A percentile compares a stretch with the other conserved stretches of the same genome.
These are phyloP conservation scores for Spea hammondii DNA, from an alignment of 2,797 vertebrate genomes.

Conservation along the genomic window DNA sequence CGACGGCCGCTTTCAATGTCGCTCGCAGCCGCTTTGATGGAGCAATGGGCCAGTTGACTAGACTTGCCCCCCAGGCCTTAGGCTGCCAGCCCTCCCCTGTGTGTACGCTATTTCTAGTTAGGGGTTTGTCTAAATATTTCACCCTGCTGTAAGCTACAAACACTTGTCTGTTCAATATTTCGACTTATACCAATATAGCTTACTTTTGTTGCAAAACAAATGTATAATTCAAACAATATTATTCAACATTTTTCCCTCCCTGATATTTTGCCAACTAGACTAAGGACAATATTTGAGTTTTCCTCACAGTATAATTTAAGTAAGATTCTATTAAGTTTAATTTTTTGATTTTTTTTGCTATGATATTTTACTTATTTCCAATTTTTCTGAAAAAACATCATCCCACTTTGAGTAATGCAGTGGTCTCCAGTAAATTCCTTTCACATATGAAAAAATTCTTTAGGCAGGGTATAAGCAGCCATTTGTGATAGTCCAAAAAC, in stretches of 20 bases:
- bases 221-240: no score
- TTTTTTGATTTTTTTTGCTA: conserved; percentile 19
- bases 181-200: no score
- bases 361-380: conserved; percentile 43
- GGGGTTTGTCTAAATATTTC: no score
- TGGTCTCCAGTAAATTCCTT: conserved; percentile 40
- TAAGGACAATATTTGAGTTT: conserved; percentile 29
- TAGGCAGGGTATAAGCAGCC: conserved; percentile 29
- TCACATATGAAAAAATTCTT: conserved; percentile 30
- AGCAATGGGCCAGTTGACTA: no score
- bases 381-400: conserved; percentile 38
- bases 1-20: no score
- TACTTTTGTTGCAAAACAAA: no score
- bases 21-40: no score
- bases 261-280: conserved; percentile 11
- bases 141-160: no score
- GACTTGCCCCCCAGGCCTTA: no score
- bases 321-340: conserved; percentile 19
- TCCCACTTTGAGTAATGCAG: conserved; percentile 33
- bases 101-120: no score
- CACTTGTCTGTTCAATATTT: no score
- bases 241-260: background rate
- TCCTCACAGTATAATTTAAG: conserved; percentile 5
- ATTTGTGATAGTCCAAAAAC: conserved; percentile 19
- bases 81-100: no score